Conservation (phyloP, 2,888 invertebrate genomes). For the Vesta saturnalis region DNA sequence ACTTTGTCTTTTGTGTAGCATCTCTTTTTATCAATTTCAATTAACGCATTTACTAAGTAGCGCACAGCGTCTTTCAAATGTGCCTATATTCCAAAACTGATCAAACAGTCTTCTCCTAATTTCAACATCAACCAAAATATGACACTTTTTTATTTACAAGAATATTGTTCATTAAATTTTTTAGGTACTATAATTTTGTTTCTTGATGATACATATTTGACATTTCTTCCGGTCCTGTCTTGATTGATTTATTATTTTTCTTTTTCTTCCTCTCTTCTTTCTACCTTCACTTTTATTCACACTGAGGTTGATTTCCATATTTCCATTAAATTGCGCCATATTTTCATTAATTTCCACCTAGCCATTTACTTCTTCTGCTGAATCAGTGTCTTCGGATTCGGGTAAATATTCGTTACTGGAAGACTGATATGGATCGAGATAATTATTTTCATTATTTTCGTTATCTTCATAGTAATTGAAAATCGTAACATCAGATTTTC, state of each 20-base stretch:
- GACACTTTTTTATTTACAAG: background rate
- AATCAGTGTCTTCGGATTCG: background rate
- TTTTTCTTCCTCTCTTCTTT: slow-evolving; percentile 4
- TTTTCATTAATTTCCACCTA: background rate
- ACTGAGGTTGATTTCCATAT: background rate
- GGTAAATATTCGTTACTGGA: background rate
- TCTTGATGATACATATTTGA: slow-evolving; percentile 1
- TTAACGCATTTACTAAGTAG: too few relatives aligned
- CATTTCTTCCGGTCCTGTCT: background rate
- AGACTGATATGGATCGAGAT: slow-evolving; percentile 1
- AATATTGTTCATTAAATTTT: background rate
- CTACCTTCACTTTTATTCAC: background rate
- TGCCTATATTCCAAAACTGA: background rate
- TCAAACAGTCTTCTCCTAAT: background rate
- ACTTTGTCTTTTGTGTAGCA: too few relatives aligned
- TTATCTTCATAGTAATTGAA: background rate
- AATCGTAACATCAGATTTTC: background rate
- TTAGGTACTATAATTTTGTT: slow-evolving; percentile 1
- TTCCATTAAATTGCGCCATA: background rate
- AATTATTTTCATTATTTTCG: background rate
- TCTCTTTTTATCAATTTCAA: too few relatives aligned
- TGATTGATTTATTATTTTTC: background rate
- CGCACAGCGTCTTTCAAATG: background rate
- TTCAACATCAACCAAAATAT: background rate
- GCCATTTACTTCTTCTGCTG: slow-evolving; percentile 5